Conservation (phyloP, 2,113 vertebrate species). For the Prinia subflava region DNA sequence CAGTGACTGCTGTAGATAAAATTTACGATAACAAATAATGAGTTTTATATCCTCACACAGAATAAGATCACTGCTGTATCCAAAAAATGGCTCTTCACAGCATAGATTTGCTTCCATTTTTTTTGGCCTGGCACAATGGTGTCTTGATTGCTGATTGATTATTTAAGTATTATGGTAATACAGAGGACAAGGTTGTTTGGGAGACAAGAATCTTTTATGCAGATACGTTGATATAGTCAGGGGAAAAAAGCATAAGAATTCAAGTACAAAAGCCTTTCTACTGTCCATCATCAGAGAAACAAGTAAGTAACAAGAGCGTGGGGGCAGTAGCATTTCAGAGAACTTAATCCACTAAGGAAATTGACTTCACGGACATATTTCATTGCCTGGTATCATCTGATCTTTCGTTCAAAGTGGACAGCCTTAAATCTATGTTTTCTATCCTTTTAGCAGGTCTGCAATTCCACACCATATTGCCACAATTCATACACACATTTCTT, state of each 20-base stretch:
- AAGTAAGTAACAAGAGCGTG: neutral
- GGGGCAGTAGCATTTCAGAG: neutral
- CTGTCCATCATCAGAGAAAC: neutral
- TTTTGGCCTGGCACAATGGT: neutral
- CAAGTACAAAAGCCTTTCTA: neutral
- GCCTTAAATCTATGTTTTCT: neutral
- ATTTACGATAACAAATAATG: neutral
- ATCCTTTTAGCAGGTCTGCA: neutral
- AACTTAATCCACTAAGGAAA: neutral
- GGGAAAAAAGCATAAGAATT: neutral
- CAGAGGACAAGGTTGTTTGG: neutral
- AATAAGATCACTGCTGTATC: neutral
- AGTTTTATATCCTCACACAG: neutral
- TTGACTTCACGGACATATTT: neutral
- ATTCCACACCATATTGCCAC: neutral
- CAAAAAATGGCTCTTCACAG: neutral
- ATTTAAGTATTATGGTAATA: neutral
- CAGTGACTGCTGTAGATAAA: neutral
- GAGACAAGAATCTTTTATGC: neutral
- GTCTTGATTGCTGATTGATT: neutral
- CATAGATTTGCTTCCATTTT: neutral
- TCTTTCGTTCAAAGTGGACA: neutral
- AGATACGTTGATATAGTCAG: neutral
- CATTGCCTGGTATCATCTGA: neutral
- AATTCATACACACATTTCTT: neutral